Evolutionary conservation across 2,113 vertebrate species (phyloP).

Genomic region (Macaca nemestrina): DNA sequence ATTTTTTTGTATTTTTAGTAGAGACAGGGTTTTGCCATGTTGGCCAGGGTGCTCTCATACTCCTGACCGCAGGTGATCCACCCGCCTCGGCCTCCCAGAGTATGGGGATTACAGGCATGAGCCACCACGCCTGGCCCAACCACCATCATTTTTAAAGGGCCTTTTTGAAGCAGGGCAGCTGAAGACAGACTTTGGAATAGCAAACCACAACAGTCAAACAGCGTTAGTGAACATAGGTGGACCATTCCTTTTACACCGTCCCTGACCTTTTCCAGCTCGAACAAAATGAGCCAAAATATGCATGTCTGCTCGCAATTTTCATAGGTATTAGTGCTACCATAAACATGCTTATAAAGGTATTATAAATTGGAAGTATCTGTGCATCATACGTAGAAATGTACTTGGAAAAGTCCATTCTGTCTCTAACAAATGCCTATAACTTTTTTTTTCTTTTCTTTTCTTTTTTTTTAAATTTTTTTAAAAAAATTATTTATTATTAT

Average conservation of each 20-base stretch:
- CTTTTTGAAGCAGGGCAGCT: not conserved
- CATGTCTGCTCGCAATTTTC: not conserved
- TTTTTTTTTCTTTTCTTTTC: too few species aligned
- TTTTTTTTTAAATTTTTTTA: too few species aligned
- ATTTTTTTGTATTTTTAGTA: too few species aligned
- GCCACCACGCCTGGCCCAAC: rapidly evolving
- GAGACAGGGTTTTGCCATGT: too few species aligned
- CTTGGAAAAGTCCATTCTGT: not conserved
- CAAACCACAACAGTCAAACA: not conserved
- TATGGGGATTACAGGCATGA: too few species aligned
- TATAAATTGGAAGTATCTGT: not conserved
- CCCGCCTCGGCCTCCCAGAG: too few species aligned
- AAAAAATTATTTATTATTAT: too few species aligned
- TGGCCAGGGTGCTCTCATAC: too few species aligned
- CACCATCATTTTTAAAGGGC: not conserved
- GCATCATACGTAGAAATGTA: not conserved
- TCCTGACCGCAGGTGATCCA: too few species aligned
- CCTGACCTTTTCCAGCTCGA: not conserved
- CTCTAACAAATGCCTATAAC: not conserved
- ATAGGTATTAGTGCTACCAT: not conserved
- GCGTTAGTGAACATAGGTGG: rapidly evolving
- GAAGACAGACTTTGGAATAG: not conserved
- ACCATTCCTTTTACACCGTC: not conserved
- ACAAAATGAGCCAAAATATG: not conserved
- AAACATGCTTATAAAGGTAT: not conserved